Base-by-base conservation (phyloP, 2,888 invertebrate species). In the Amphipoea lucens region DNA sequence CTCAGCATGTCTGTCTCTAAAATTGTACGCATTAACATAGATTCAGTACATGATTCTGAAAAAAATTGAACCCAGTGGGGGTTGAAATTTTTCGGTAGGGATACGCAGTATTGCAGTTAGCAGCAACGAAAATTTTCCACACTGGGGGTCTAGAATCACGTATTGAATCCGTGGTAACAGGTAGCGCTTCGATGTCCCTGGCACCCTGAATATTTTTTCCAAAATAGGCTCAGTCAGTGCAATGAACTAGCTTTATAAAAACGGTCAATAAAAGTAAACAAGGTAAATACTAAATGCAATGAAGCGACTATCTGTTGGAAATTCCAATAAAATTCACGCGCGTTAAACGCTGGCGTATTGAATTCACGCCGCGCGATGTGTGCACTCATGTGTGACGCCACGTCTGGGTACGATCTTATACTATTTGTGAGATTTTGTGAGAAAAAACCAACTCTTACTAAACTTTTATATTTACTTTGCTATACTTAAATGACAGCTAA, bases 301-400 rank as follows among this genome's bases (percentile, higher is more conserved):
- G 79, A 63, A 73, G 60, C 60, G 68, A 11, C 51, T 70, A 71
- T 83, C 60, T 65, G 42, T 36, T 63, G 23, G 7, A 62, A 72
- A 69, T 54, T 69, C 60, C 69, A 70, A 83, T 78, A 74, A 79
- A 82, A 79, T 79, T 69, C 69, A 65, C 63, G 73, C 72, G 78
- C 54, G 40, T 62, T 77, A 76, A 66, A 65, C 68, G 72, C 51
- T 23, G 7, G 75, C 40, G 73, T 70, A 83, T 83, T 74, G 83
- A 63, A 78, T 83, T 63, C 67, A 71, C 54, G 20, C 45, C 45
- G 29, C n/a, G 12, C 66, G 71, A 29, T 66, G 40, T 72, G 82
- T 54, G 60, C 69, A 74, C 17, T 62, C 69, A 60, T 74, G 83
- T 40, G 79, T 40, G 42, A 7, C 17, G 20, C 11, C 2, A 51